A percentile compares a stretch with the other conserved stretches of the same genome.
Evolutionary conservation across 2,888 invertebrate species (phyloP).

Genomic region (Sisyra nigra): DNA sequence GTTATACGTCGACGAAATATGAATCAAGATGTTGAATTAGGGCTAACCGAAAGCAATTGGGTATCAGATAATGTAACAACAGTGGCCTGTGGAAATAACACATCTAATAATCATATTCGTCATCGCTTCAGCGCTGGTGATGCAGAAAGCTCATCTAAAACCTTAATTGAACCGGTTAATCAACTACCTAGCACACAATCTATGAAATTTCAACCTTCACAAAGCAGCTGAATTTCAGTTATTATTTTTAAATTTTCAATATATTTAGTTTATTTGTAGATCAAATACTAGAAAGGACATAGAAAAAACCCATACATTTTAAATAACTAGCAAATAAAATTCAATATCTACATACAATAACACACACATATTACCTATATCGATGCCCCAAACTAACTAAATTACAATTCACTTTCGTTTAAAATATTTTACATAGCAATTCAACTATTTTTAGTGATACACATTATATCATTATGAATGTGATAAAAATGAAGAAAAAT

Average conservation of each 20-base stretch:
- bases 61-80: not conserved
- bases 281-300: not conserved
- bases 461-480: too few species aligned
- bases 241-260: not conserved
- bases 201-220: constrained; percentile 33
- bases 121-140: constrained; percentile 56
- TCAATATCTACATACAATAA: too few species aligned
- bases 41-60: constrained; percentile 1
- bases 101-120: constrained; percentile 23
- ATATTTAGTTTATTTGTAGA: not conserved
- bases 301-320: not conserved
- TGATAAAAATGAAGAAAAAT: too few species aligned
- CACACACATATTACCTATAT: too few species aligned
- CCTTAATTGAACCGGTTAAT: constrained; percentile 35
- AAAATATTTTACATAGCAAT: not conserved
- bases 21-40: constrained; percentile 4
- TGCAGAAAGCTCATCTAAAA: constrained; percentile 38
- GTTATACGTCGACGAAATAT: not conserved
- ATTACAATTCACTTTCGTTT: not conserved
- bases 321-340: too few species aligned
- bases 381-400: not conserved
- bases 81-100: not conserved
- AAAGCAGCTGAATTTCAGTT: constrained; percentile 26
- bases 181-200: constrained; percentile 47
- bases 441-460: too few species aligned